Evolutionary conservation across 2,113 vertebrate species (phyloP).

Genomic region (Mesembrinibis cayennensis): DNA sequence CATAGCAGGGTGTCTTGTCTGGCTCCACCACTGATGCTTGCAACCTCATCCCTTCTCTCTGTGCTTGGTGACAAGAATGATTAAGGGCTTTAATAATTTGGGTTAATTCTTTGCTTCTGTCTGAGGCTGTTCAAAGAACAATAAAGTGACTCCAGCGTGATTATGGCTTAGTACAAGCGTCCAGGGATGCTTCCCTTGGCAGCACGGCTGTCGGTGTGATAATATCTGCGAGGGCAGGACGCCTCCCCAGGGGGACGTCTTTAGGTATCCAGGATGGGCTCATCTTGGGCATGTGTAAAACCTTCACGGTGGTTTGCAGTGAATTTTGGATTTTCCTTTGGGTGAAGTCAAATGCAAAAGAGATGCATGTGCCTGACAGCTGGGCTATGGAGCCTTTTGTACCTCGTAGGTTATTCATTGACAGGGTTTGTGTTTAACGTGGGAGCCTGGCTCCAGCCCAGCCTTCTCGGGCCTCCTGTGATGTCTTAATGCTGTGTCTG

Average conservation of each 20-base stretch:
- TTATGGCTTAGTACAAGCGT: background rate
- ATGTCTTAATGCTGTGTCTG: background rate
- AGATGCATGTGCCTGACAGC: background rate
- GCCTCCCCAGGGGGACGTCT: rapidly evolving
- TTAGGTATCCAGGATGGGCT: background rate
- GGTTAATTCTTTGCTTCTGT: background rate
- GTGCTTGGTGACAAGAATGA: background rate
- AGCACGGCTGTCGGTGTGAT: rapidly evolving
- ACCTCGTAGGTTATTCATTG: background rate
- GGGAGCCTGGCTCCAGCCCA: background rate
- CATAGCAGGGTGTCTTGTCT: background rate
- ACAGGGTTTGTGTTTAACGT: background rate
- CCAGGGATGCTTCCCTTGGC: background rate
- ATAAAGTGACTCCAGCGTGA: background rate
- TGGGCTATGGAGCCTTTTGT: background rate
- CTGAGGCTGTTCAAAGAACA: background rate
- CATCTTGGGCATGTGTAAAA: background rate
- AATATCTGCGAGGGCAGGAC: background rate
- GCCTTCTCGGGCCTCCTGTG: background rate
- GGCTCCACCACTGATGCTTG: background rate
- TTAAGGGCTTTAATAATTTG: background rate
- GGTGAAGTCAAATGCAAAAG: background rate
- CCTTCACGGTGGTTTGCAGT: rapidly evolving
- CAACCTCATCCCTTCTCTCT: background rate
- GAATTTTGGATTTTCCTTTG: background rate